Evolutionary conservation across 2,888 invertebrate species (phyloP).

Genomic region (Drosophila meridiana): DNA sequence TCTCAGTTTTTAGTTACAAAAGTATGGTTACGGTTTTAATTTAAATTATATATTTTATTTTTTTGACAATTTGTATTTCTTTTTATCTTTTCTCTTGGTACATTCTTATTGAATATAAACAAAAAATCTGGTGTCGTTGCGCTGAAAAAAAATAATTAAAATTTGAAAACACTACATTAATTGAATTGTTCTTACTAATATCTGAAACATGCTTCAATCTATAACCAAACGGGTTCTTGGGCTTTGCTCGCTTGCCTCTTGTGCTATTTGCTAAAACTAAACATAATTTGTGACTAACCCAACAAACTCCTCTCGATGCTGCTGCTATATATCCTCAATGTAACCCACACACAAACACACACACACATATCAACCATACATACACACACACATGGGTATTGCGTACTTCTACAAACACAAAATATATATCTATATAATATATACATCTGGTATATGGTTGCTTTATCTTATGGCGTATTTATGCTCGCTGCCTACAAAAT

Average conservation of each 20-base stretch:
- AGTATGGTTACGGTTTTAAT: slow-evolving; percentile 74
- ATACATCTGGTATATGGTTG: slow-evolving; percentile 69
- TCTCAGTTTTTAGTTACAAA: slow-evolving; percentile 49
- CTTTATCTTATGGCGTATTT: slow-evolving; percentile 62
- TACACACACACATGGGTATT: slow-evolving; percentile 68
- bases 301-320: slow-evolving; percentile 41
- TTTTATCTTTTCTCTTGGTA: slow-evolving; percentile 78
- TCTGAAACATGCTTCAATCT: slow-evolving; percentile 27
- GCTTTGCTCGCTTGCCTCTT: slow-evolving; percentile 78
- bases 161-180: slow-evolving; percentile 53
- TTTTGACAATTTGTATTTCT: slow-evolving; percentile 80
- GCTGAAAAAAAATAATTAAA: slow-evolving; percentile 67
- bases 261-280: slow-evolving; percentile 56
- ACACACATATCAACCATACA: slow-evolving; percentile 25
- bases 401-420: slow-evolving; percentile 64
- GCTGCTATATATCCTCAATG: slow-evolving; percentile 40
- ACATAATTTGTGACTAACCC: slow-evolving; percentile 61
- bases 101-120: slow-evolving; percentile 54
- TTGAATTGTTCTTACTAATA: slow-evolving; percentile 53
- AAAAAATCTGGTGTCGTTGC: slow-evolving; percentile 82
- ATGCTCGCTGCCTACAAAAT: slow-evolving; percentile 66
- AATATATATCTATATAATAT: slow-evolving; percentile 13
- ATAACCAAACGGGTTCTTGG: slow-evolving; percentile 50
- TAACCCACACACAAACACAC: slow-evolving; percentile 44
- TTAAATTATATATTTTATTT: slow-evolving; percentile 68